A percentile compares a stretch with the other conserved stretches of the same genome.
Evolutionary conservation across 2,113 vertebrate species (phyloP).

Genomic region (Physeter macrocephalus): DNA sequence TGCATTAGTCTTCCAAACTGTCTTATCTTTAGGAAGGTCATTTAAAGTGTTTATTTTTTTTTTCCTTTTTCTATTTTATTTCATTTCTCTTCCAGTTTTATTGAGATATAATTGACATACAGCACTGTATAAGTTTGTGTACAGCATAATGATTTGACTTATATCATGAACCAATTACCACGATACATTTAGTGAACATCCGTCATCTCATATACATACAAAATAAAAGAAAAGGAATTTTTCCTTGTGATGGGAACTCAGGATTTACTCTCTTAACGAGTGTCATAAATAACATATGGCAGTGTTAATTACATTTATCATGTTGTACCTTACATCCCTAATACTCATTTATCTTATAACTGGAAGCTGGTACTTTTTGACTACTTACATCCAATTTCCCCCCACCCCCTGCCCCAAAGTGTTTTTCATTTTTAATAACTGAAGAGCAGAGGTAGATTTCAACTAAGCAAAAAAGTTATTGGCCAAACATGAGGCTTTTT

Average conservation of each 20-base stretch:
- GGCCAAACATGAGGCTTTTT: neutral
- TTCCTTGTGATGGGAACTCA: neutral
- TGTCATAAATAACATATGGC: neutral
- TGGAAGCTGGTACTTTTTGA: neutral
- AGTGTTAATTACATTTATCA: neutral
- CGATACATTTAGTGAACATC: neutral
- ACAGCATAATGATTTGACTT: neutral
- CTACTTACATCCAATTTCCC: neutral
- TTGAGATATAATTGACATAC: neutral
- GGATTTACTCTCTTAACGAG: neutral
- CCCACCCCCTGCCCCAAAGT: neutral
- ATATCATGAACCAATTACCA: neutral
- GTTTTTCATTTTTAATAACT: neutral
- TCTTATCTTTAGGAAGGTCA: neutral
- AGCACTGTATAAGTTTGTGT: neutral
- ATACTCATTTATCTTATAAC: neutral
- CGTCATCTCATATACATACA: neutral
- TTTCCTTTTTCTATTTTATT: neutral
- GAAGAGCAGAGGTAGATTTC: neutral
- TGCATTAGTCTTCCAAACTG: neutral
- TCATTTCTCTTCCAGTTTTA: neutral
- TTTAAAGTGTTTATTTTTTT: neutral
- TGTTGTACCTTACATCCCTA: neutral
- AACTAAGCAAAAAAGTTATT: neutral
- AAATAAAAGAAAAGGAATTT: neutral